Base-by-base conservation (phyloP, 2,113 vertebrate species). In the Castor canadensis region DNA sequence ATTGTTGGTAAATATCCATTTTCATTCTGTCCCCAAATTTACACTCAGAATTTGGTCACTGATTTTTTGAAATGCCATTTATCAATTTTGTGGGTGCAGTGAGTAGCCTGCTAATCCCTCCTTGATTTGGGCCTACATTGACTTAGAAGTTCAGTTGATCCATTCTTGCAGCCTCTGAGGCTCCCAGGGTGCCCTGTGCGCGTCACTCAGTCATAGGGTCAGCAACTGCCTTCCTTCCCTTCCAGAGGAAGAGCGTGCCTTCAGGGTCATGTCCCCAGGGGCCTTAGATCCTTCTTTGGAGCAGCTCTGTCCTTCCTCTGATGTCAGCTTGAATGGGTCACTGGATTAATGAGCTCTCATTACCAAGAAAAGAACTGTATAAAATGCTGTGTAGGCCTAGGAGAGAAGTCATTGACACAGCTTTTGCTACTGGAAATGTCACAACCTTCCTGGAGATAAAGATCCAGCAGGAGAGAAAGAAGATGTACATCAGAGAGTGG, bases 1-100 rank as follows among this genome's bases (percentile, higher is more conserved):
- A 45, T 60, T 66, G 45, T 7, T 49, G 22, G 15, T 43, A 76
- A 84, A 76, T 52, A 84, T 56, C 15, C 32, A 38, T 58, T 95
- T 97, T 97, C 95, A 93, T 94, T 88, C 91, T 96, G 73, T 89
- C 97, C 95, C 95, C 80, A 98, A 96, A 95, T 94, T 95, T 30
- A 91, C 58, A 69, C 80, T 97, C 95, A 96, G 96, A 95, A 95
- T 96, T 92, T 94, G 91, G 47, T 92, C 95, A 94, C 93, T 96
- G 87, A 38, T 77, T 0, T 96, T 96, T 93, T 76, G 60, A 93
- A 95, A 66, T 89, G 92, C 19, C 83, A 76, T 45, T 89, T 75
- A 91, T 87, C 88, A 35, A 24, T 97, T 97, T 73, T 82, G 86
- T 73, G 54, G 58, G 80, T 67, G 66, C 52, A 79, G 56, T 54